A percentile compares a stretch with the other conserved stretches of the same genome.
Evolutionary conservation across 92 coral and sea anemone species (phyloP).

Genomic region (Nematostella vectensis): DNA sequence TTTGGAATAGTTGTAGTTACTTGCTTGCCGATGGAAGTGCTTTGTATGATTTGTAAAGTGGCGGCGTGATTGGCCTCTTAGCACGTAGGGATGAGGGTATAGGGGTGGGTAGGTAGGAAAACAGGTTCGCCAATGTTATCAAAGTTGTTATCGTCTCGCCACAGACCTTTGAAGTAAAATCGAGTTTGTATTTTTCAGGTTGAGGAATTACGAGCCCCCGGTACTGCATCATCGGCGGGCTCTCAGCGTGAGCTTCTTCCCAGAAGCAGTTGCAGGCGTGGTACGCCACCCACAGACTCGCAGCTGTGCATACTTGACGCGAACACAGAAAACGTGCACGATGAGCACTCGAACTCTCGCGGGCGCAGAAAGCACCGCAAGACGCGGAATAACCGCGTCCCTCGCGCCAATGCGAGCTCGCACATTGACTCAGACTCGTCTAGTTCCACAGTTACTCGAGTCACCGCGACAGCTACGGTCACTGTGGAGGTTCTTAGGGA

Average conservation of each 20-base stretch:
- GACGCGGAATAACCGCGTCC: neutral
- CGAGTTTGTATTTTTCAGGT: too few species aligned
- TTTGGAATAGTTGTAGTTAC: too few species aligned
- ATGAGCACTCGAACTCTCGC: slow-evolving; percentile 23
- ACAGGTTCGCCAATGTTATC: too few species aligned
- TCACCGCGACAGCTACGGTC: slow-evolving; percentile 80
- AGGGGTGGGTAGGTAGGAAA: too few species aligned
- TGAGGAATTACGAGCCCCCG: slow-evolving; percentile 52
- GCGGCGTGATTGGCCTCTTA: too few species aligned
- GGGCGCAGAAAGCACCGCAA: slow-evolving; percentile 3
- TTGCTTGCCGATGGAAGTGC: too few species aligned
- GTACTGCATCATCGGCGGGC: slow-evolving; percentile 63
- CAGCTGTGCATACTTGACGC: slow-evolving; percentile 54
- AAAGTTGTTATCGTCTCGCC: too few species aligned
- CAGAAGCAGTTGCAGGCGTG: slow-evolving; percentile 53
- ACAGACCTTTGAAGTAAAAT: too few species aligned
- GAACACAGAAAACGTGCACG: slow-evolving; percentile 25
- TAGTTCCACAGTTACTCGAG: slow-evolving; percentile 77
- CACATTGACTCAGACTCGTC: slow-evolving; percentile 70
- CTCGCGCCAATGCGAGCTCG: slow-evolving; percentile 18
- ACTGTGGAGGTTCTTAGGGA: slow-evolving; percentile 72
- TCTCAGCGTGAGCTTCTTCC: slow-evolving; percentile 74
- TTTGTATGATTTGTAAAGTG: too few species aligned
- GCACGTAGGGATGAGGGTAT: too few species aligned
- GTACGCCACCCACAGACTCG: slow-evolving; percentile 70